Conservation (phyloP, 2,888 invertebrate genomes). For the Chrysina gloriosa region DNA sequence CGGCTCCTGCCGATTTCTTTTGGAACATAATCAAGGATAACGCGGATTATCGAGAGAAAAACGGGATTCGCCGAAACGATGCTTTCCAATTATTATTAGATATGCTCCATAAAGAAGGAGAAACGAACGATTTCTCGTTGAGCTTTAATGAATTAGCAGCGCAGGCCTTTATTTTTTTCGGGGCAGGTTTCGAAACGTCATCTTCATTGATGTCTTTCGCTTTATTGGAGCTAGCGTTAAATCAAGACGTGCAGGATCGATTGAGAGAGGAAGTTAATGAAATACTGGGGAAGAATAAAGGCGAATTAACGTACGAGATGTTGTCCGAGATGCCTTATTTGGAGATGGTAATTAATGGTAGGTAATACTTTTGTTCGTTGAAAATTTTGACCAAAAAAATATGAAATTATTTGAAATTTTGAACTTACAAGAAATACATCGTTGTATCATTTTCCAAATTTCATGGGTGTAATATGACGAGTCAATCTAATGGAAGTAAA, state of each 20-base stretch:
- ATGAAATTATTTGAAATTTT: too few relatives aligned
- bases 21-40: constrained; percentile 62
- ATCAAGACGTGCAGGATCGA: constrained; percentile 60
- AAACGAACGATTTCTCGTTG: not conserved
- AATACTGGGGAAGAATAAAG: constrained; percentile 57
- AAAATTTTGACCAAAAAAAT: too few relatives aligned
- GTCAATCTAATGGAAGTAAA: too few relatives aligned
- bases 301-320: constrained; percentile 63
- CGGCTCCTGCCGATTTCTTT: constrained; percentile 63
- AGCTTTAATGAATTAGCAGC: constrained; percentile 61
- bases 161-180: constrained; percentile 65
- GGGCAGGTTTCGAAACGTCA: constrained; percentile 68
- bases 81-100: constrained; percentile 69
- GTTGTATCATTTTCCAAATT: too few relatives aligned
- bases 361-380: too few relatives aligned
- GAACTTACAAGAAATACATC: too few relatives aligned
- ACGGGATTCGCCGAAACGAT: constrained; percentile 66
- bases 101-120: constrained; percentile 55
- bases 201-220: constrained; percentile 64
- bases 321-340: constrained; percentile 62
- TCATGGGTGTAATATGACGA: too few relatives aligned
- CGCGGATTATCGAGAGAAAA: constrained; percentile 64
- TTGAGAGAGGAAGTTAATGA: constrained; percentile 52
- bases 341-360: constrained; percentile 53
- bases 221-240: constrained; percentile 64